Evolutionary conservation across 2,797 vertebrate genomes (phyloP).

Genomic region (Brachymystax lenok): DNA sequence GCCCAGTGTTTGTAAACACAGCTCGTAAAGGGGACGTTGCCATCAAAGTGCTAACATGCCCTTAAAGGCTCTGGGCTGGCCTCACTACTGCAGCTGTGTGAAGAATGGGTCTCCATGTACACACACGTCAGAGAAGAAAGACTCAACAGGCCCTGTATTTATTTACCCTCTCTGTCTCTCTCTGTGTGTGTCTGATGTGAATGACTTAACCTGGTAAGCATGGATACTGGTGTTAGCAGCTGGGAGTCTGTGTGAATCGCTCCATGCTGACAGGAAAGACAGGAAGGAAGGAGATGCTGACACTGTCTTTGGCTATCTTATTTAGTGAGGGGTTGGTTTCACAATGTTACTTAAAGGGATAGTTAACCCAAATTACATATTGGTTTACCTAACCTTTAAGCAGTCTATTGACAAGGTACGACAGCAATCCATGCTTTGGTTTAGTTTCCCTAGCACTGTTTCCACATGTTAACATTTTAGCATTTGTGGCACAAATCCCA

Average conservation of each 20-base stretch:
- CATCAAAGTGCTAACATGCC: constrained; percentile 53
- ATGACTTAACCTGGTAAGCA: constrained; percentile 64
- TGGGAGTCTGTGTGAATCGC: neutral
- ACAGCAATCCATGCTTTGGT: too few species aligned
- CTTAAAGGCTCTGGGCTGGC: constrained; percentile 23
- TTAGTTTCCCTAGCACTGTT: too few species aligned
- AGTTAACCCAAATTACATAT: too few species aligned
- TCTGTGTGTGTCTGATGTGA: constrained; percentile 49
- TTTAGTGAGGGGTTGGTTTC: too few species aligned
- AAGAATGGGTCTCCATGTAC: constrained; percentile 45
- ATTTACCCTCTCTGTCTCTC: constrained; percentile 55
- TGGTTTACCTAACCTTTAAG: too few species aligned
- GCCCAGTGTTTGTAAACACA: constrained; percentile 73
- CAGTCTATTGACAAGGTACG: too few species aligned
- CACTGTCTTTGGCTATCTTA: neutral
- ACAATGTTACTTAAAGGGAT: too few species aligned
- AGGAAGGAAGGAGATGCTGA: neutral
- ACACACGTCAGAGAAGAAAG: constrained; percentile 63
- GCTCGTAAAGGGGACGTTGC: constrained; percentile 61
- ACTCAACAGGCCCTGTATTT: constrained; percentile 63
- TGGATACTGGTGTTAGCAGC: constrained; percentile 30
- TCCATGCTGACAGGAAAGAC: neutral
- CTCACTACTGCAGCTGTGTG: constrained; percentile 61
- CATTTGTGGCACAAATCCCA: too few species aligned
- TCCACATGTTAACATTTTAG: too few species aligned